Conservation (phyloP, 2,113 vertebrate genomes). For the Phrynosoma blainvillii region DNA sequence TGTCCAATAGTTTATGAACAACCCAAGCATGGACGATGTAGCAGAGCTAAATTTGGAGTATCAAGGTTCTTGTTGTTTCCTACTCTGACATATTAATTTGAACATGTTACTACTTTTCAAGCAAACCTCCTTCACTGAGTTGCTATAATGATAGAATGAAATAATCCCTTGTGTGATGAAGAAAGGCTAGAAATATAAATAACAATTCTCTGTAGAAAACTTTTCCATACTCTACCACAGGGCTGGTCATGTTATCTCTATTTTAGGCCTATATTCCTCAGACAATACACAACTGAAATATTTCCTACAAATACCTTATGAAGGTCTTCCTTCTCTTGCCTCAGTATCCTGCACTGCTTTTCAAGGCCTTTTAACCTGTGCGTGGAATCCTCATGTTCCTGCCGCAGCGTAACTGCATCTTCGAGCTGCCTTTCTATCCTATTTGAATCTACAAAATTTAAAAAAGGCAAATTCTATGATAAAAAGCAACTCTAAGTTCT, state of each 20-base stretch:
- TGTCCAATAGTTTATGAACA: neutral
- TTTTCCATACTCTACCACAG: neutral
- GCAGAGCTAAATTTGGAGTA: neutral
- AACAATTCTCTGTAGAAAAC: neutral
- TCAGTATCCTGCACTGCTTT: constrained; percentile 85
- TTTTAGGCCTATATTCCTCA: neutral
- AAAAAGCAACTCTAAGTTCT: neutral
- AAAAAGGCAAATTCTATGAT: neutral
- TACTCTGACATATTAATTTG: neutral
- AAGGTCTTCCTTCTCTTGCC: constrained; percentile 92
- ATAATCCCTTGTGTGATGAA: neutral
- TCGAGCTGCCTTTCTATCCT: constrained; percentile 91
- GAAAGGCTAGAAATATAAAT: neutral
- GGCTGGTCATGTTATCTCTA: neutral
- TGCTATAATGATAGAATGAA: neutral
- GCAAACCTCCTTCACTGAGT: neutral
- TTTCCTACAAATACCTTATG: constrained; percentile 85
- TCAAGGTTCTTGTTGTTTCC: neutral
- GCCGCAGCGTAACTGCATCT: constrained; percentile 85
- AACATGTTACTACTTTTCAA: neutral
- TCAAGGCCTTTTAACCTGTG: constrained; percentile 89
- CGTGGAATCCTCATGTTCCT: constrained; percentile 89
- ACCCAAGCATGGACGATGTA: neutral
- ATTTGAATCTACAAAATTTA: constrained; percentile 81
- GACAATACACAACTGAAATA: neutral